Evolutionary conservation across 1,140 invertebrate genomes (phyloP), one percentile per base, ranked within the genome.

Genomic region (Bombus confusus): DNA sequence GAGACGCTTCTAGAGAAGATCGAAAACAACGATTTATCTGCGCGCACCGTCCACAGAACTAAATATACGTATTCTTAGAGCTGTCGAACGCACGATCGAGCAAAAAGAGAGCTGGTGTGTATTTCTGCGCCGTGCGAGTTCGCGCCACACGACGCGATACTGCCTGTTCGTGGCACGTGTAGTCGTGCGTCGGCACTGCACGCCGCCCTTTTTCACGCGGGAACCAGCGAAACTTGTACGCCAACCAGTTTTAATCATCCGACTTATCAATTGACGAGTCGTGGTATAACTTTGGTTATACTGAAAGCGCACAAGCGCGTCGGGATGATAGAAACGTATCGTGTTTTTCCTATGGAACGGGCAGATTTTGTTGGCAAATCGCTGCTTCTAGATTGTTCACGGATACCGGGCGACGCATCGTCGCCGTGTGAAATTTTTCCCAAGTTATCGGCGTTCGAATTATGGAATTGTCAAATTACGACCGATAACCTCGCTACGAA

Each of bases 131-230:
- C 2, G 8, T 6, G 47, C 62, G 47, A 39, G 28, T 80, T 57
- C 83, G 41, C 43, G 57, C 76, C 25, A 39, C 59, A 28, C 22
- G 57, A 39, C 41, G 64, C 64, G 66, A 62, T 9, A 34, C 64
- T 31, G 57, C 5, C 12, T n/a, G 25, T 39, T 22, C 31, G 80
- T 57, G 22, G 66, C 83, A 84, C 83, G 76, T 80, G 83, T 47
- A 78, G 28, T 18, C 41, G 47, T 39, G 25, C 47, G 3, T 43
- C 18, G 43, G 52, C 41, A 52, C 18, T 22, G 25, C 64, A 73
- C 52, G 41, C 62, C 43, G 62, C 81, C 62, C n/a, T 69, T 71
- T 78, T 31, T 18, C 25, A 83, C 81, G 81, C 81, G 62, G 81
- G 73, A 83, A 77, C 25, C 4, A 75, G 9, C 9, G 43, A 69